Conservation (phyloP, 2,888 invertebrate species). For the Raillietiella orientalis region DNA sequence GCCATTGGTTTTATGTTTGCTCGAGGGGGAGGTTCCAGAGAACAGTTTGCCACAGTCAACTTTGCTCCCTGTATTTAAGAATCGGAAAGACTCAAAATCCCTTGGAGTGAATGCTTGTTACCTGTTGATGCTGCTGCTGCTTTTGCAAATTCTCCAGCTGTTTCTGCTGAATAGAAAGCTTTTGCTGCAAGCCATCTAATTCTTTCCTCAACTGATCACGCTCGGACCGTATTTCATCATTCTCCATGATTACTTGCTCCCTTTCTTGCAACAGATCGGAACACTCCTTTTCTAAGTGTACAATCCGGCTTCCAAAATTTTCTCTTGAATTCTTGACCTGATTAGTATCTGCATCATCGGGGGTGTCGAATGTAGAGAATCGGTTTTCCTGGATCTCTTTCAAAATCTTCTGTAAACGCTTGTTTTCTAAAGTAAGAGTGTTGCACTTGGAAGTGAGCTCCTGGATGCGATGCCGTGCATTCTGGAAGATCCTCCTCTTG, state of each 20-base stretch:
- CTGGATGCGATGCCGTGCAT: slow-evolving; percentile 31
- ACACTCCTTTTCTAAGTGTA: no score
- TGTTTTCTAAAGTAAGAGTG: slow-evolving; percentile 7
- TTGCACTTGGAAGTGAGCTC: not conserved
- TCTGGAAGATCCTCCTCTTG: slow-evolving; percentile 34
- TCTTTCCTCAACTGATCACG: slow-evolving; percentile 19
- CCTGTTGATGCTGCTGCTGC: slow-evolving; percentile 8
- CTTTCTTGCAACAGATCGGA: no score
- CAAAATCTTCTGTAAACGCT: slow-evolving; percentile 1
- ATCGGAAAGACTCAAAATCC: no score
- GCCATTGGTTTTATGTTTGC: slow-evolving; percentile 88
- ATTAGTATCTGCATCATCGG: no score
- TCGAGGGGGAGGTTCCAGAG: slow-evolving; percentile 28
- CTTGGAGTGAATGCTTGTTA: no score
- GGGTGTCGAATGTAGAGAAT: no score
- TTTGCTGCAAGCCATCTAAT: slow-evolving; percentile 33
- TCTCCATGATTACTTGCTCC: no score
- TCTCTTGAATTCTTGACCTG: no score
- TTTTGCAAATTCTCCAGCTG: slow-evolving; percentile 9
- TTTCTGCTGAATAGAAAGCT: slow-evolving; percentile 24
- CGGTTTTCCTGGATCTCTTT: no score
- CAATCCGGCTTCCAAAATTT: no score
- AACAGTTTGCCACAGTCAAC: no score
- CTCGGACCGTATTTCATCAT: slow-evolving; percentile 24
- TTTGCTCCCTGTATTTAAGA: no score